Base-by-base conservation (phyloP, 2,888 invertebrate genomes). In the Acrocera orbiculus region DNA sequence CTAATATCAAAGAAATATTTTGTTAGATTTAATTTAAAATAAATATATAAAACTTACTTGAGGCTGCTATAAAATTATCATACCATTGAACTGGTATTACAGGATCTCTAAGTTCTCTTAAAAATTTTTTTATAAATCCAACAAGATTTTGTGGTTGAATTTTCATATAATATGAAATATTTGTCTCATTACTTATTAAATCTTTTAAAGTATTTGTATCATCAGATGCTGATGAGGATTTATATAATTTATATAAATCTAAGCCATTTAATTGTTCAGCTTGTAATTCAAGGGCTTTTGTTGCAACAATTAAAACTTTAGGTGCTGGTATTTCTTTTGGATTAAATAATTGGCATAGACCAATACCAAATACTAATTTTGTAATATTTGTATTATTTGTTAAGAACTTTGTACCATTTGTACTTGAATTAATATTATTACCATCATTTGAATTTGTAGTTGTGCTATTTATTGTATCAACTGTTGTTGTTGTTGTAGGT, bases 81-180 rank as follows among this genome's bases (percentile, higher is more conserved):
- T 81, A 81, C 65, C 70, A 72, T 49, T 70, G 69, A 22, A 76
- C 73, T 16, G 79, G 80, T 44, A 81, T 75, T 33, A 81, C 64
- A 4, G 80, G 76, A 53, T 80, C 77, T 1, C 77, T 77, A 41
- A 81, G 56, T 51, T 81, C 79, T 29, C 76, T 56, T 26, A 81
- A 58, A 53, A 73, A 80, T 51, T 75, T 75, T 50, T 80, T 78
- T 37, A 81, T 56, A 31, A 71, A 64, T 42, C 67, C 67, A 24
- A 46, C 41, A 11, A 46, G 32, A 5, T 44, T 38, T 4, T 40
- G 38, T 1, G 46, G 43, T 6, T 43, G 36, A 4, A 44, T 36
- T n/a, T 13, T 32, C 7, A 28, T 7, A n/a, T 17, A 32, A 22
- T 24, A 35, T 10, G 27, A 22, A 3, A n/a, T n/a, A 15, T 17